Percentiles rank a stretch among this genome's conserved stretches.
Conservation (phyloP, 2,888 invertebrate species). For the Pecten maximus region DNA sequence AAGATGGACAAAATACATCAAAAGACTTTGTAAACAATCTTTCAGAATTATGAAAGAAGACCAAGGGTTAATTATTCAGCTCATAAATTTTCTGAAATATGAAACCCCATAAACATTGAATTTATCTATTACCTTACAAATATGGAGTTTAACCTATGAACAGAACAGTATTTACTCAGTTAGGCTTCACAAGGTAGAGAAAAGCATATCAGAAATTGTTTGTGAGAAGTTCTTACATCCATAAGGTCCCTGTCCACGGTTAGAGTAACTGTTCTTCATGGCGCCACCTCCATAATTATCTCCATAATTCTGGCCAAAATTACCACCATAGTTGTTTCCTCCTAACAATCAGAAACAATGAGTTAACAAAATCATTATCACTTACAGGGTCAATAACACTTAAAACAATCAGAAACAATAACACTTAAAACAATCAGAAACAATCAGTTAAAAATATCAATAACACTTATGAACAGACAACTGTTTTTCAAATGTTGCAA, state of each 20-base stretch:
- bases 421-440: background rate
- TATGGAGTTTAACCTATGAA: background rate
- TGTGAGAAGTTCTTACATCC: background rate
- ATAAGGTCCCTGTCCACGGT: constrained; percentile 27
- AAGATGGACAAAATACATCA: background rate
- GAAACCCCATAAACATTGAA: background rate
- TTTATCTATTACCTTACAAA: background rate
- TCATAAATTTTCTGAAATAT: background rate
- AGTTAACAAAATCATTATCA: background rate
- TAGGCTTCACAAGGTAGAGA: background rate
- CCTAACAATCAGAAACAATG: background rate
- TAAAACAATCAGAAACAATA: background rate
- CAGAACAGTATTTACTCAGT: background rate
- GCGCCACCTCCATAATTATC: constrained; percentile 32
- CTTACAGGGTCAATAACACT: no score
- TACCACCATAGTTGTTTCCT: constrained; percentile 28
- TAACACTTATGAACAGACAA: background rate
- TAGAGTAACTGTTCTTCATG: constrained; percentile 32
- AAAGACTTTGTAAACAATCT: background rate
- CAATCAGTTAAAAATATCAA: background rate
- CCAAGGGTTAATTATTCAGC: no score
- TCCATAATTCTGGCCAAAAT: constrained; percentile 33
- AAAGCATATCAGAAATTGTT: background rate
- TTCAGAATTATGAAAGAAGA: background rate
- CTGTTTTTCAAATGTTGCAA: background rate